Conservation (phyloP, 2,888 invertebrate genomes). For the Heteromyza rotundicornis region DNA sequence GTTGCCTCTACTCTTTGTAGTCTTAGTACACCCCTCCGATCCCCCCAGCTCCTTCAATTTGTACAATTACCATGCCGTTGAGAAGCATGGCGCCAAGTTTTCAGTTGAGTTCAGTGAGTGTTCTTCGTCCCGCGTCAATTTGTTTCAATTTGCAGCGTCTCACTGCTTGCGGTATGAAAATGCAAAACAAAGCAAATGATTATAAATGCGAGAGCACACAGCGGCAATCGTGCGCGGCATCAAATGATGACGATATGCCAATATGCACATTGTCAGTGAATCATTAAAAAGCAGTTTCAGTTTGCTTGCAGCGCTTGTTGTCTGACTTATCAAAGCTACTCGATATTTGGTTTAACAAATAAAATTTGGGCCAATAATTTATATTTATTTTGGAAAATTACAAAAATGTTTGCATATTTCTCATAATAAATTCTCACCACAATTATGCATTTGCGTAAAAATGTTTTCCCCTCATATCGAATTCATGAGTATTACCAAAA, state of each 20-base stretch:
- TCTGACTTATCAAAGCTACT: too few species aligned
- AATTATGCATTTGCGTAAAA: too few species aligned
- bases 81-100: too few species aligned
- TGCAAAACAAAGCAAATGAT: conserved; percentile 11
- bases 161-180: conserved; percentile 14
- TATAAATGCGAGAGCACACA: conserved; percentile 1
- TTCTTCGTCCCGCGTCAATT: conserved; percentile 26
- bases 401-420: too few species aligned
- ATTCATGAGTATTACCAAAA: too few species aligned
- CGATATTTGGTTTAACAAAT: too few species aligned
- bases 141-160: conserved; percentile 35
- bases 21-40: neutral
- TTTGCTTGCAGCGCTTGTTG: too few species aligned
- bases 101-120: conserved; percentile 27
- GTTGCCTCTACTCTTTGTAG: too few species aligned
- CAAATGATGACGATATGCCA: conserved; percentile 15
- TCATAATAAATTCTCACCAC: too few species aligned
- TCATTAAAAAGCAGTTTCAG: conserved; percentile 27
- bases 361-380: too few species aligned
- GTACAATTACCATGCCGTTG: conserved; percentile 33
- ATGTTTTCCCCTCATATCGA: too few species aligned
- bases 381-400: too few species aligned
- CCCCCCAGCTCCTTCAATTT: conserved; percentile 16
- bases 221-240: conserved; percentile 12
- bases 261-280: conserved; percentile 1